Evolutionary conservation across 2,797 vertebrate species (phyloP), one percentile per base, ranked within the genome.

Genomic region (Uromys caudimaculatus): DNA sequence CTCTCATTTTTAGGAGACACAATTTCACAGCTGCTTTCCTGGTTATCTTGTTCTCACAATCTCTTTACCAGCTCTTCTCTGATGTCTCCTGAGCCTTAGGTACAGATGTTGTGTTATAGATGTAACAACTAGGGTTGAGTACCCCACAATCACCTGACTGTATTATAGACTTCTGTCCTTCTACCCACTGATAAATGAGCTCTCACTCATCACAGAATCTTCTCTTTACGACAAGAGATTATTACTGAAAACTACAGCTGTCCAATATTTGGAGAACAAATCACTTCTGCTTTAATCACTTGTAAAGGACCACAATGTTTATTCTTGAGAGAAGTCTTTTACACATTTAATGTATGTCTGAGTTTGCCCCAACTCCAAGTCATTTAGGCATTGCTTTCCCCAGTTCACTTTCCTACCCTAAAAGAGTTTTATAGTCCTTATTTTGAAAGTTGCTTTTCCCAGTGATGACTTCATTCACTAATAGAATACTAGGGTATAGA

Each of bases 401-500:
- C 41, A 29, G 29, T 24, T 89, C 44, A 89, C 7, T 93, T 58
- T 4, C 69, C 38, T 83, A 19, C 82, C 77, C 32, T 73, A 50
- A 11, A 41, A 82, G 38, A 79, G 50, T 82, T 96, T 95, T 52
- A 56, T 92, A 69, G 47, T 93, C 21, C 56, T 86, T 76, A 76
- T 85, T 93, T 73, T 64, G 81, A 56, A 50, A 87, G 71, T 60
- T 78, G 12, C n/a, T 95, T 95, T 95, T 69, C 76, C 94, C 76
- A 71, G 52, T 73, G 69, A 96, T 29, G 95, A 93, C 32, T 92
- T 90, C 71, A 95, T 76, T 47, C 69, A 76, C 92, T 94, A 78
- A 60, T 73, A 95, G 83, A 95, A 19, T 95, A 95, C n/a, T 62
- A 89, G 93, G 35, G 41, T 83, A 97, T 81, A 97, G 89, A 94